Conservation (phyloP, 2,888 invertebrate species). For the Notodonta ziczac region DNA sequence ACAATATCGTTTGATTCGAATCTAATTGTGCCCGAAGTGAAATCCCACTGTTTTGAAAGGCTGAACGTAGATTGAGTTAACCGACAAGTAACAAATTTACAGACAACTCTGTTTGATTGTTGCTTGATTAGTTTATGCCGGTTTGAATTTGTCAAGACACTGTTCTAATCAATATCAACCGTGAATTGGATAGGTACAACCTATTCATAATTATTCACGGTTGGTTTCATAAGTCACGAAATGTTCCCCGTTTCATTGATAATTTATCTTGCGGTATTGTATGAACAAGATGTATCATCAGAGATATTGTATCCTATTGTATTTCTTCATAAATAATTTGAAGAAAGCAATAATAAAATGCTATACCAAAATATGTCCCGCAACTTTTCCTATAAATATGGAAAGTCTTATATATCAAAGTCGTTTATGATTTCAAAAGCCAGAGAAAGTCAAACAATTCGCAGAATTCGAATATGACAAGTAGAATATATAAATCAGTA, state of each 20-base stretch:
- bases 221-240: slow-evolving; percentile 22
- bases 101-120: slow-evolving; percentile 44
- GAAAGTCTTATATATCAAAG: too few relatives aligned
- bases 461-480: too few relatives aligned
- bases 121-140: slow-evolving; percentile 45
- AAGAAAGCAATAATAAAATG: too few relatives aligned
- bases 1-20: slow-evolving; percentile 13
- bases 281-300: background rate
- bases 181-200: background rate
- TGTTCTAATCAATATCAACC: slow-evolving; percentile 25
- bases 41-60: slow-evolving; percentile 23
- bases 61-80: slow-evolving; percentile 25
- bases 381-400: too few relatives aligned
- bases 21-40: slow-evolving; percentile 9
- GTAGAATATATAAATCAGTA: too few relatives aligned
- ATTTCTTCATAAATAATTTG: background rate
- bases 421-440: too few relatives aligned
- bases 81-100: slow-evolving; percentile 40
- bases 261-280: background rate
- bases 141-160: slow-evolving; percentile 43
- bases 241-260: background rate
- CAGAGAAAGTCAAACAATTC: too few relatives aligned
- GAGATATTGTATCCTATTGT: background rate
- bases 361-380: too few relatives aligned
- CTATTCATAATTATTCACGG: slow-evolving; percentile 12